These are phyloP conservation scores for Drosophila maculinotata DNA, from an alignment of 2,888 invertebrate species.

Conservation along the genomic window DNA sequence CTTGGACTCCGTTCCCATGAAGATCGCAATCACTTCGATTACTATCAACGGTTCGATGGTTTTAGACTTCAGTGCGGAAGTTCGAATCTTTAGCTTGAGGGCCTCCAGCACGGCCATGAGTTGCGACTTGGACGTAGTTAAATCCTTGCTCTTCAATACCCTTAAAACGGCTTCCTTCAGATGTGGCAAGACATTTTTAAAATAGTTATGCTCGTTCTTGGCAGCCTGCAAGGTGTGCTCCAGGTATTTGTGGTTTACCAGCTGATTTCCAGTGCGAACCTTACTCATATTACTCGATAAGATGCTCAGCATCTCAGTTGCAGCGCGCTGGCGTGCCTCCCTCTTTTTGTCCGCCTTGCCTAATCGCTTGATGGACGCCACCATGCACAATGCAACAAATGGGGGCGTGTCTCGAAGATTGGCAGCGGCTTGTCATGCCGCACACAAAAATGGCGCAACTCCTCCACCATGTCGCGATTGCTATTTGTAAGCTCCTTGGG, in stretches of 20 bases:
- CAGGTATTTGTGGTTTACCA: slow-evolving; percentile 48
- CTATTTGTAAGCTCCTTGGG: slow-evolving; percentile 55
- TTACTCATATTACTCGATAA: slow-evolving; percentile 47
- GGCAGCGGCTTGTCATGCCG: slow-evolving; percentile 82
- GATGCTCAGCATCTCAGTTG: slow-evolving; percentile 77
- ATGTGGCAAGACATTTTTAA: slow-evolving; percentile 68
- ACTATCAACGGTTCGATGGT: slow-evolving; percentile 52
- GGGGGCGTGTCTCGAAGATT: slow-evolving; percentile 82
- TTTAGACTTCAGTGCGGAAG: slow-evolving; percentile 19
- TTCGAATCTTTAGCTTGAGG: slow-evolving; percentile 71
- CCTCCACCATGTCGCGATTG: slow-evolving; percentile 79
- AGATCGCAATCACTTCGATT: slow-evolving; percentile 76
- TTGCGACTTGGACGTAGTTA: slow-evolving; percentile 44
- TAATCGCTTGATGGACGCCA: slow-evolving; percentile 82
- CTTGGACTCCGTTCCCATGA: slow-evolving; percentile 56
- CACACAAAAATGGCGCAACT: slow-evolving; percentile 82
- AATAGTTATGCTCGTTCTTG: slow-evolving; percentile 81
- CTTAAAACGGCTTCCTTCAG: slow-evolving; percentile 61
- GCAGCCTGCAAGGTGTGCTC: slow-evolving; percentile 51
- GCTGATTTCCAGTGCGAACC: slow-evolving; percentile 33
- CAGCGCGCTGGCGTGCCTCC: slow-evolving; percentile 84
- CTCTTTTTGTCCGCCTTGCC: slow-evolving; percentile 84
- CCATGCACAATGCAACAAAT: slow-evolving; percentile 80
- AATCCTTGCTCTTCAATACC: slow-evolving; percentile 36
- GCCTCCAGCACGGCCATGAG: slow-evolving; percentile 61